These are phyloP conservation scores for Diarsia rubi DNA, from an alignment of 2,888 invertebrate species.

Conservation along the genomic window DNA sequence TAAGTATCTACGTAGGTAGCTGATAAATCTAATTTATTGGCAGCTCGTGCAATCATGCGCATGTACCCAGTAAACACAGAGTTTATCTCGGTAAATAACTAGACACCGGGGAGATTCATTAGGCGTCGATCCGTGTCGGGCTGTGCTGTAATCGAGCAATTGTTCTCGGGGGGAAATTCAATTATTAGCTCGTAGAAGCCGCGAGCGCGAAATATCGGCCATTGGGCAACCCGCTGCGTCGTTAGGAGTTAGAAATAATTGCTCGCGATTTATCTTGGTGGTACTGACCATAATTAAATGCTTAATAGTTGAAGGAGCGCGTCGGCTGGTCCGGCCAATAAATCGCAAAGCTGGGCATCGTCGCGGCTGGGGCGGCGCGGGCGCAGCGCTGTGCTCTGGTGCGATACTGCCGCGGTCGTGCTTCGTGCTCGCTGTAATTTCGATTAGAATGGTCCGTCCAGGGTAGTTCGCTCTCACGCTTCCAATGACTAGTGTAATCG, in stretches of 20 bases:
- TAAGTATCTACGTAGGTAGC: constrained; percentile 69
- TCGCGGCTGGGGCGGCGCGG: constrained; percentile 54
- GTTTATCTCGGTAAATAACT: constrained; percentile 90
- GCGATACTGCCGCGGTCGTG: constrained; percentile 84
- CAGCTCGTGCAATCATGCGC: constrained; percentile 90
- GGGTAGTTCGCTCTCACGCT: constrained; percentile 88
- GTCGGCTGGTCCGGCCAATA: constrained; percentile 79
- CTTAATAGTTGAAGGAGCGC: constrained; percentile 87
- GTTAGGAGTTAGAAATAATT: constrained; percentile 87
- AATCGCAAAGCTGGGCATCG: constrained; percentile 71
- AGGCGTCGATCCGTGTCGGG: constrained; percentile 89
- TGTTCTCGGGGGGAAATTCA: constrained; percentile 89
- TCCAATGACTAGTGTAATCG: constrained; percentile 83
- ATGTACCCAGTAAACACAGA: constrained; percentile 88
- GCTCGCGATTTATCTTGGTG: constrained; percentile 84
- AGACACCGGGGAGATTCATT: constrained; percentile 90
- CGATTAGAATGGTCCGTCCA: constrained; percentile 79
- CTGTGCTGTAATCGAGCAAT: constrained; percentile 89
- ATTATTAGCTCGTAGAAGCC: constrained; percentile 84
- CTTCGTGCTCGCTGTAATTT: constrained; percentile 86
- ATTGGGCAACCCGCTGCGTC: constrained; percentile 84
- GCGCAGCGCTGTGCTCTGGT: constrained; percentile 71
- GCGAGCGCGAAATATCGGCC: constrained; percentile 81
- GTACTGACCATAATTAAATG: constrained; percentile 86
- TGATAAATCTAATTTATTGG: constrained; percentile 89